These are phyloP conservation scores for Diglossa cyanea DNA, from an alignment of 2,797 vertebrate genomes.

Conservation along the genomic window DNA sequence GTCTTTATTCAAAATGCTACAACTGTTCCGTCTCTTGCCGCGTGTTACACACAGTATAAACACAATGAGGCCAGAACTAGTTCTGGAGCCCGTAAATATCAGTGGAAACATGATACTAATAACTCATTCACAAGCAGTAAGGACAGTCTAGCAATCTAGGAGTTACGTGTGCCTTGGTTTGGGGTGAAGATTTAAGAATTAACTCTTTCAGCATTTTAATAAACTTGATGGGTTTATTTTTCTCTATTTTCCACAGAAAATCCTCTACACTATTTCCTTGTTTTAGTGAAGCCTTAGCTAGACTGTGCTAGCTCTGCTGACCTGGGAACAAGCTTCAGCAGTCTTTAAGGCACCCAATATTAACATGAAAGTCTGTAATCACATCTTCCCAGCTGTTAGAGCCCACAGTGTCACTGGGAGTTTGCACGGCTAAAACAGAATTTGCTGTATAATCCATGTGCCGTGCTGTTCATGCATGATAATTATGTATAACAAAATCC, in stretches of 20 bases:
- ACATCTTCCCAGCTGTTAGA: conserved; percentile 54
- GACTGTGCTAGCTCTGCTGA: conserved; percentile 4
- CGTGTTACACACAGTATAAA: background rate
- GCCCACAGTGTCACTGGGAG: conserved; percentile 39
- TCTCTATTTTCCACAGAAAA: background rate
- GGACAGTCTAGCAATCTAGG: background rate
- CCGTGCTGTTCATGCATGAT: conserved; percentile 23
- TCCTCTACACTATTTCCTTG: background rate
- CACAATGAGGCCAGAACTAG: background rate
- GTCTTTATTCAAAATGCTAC: background rate
- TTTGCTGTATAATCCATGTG: conserved; percentile 47
- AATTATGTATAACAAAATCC: conserved; percentile 55
- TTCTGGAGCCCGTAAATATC: background rate
- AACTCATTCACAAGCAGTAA: background rate
- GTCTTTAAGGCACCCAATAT: conserved; percentile 28
- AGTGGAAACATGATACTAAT: background rate
- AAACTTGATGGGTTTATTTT: background rate
- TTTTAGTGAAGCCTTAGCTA: background rate
- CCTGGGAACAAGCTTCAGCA: background rate
- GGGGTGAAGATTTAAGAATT: background rate
- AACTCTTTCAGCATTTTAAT: background rate
- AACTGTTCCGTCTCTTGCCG: fast-evolving
- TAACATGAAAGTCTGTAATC: conserved; percentile 55
- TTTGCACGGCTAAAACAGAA: conserved; percentile 53
- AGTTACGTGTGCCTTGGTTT: background rate